Percentiles rank a stretch among this genome's conserved stretches.
phyloP scores from a whole-genome alignment of 2,888 invertebrate genomes.

The Dolichopus griseipennis region DNA sequence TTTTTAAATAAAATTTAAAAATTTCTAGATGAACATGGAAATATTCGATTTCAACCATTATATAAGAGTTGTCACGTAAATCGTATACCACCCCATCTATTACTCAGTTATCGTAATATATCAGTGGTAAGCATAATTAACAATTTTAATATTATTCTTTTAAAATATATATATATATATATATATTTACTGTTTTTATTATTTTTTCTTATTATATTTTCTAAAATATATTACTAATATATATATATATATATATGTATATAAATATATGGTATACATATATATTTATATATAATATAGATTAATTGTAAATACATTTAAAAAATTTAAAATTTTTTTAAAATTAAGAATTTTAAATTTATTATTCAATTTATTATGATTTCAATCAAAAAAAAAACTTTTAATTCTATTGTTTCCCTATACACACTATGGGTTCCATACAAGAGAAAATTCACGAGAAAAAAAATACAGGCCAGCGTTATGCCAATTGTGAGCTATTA shows the following conservation, averaged over 20 bases:
- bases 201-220: too few relatives aligned
- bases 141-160: conserved; percentile 18
- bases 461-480: conserved; percentile 11
- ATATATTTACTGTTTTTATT: too few relatives aligned
- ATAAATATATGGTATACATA: neutral
- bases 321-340: neutral
- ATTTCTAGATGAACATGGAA: conserved; percentile 51
- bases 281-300: too few relatives aligned
- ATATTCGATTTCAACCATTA: conserved; percentile 62
- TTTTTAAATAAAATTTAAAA: too few relatives aligned
- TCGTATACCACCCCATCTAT: conserved; percentile 58
- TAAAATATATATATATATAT: neutral
- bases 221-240: too few relatives aligned
- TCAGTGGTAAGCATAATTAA: conserved; percentile 54
- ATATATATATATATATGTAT: neutral
- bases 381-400: conserved; percentile 14
- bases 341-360: neutral
- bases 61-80: conserved; percentile 64
- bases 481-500: conserved; percentile 11
- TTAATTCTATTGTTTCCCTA: conserved; percentile 11
- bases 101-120: conserved; percentile 65
- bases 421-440: conserved; percentile 12
- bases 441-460: conserved; percentile 12
- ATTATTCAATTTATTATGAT: conserved; percentile 4
- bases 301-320: neutral